These are phyloP conservation scores for Cottus gobio DNA, from an alignment of 2,113 vertebrate species.

Conservation along the genomic window DNA sequence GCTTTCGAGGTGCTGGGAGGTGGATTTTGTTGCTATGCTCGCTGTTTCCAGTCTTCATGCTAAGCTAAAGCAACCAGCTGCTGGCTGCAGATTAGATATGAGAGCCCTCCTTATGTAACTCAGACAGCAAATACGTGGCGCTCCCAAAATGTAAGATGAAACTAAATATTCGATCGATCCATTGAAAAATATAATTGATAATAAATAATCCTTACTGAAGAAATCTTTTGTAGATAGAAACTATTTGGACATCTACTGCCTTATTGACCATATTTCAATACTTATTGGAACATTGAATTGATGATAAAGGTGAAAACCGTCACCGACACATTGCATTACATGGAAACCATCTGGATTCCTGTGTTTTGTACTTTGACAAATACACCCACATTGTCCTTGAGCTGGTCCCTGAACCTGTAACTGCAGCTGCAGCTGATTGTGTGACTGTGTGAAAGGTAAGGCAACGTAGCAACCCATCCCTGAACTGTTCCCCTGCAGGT, in stretches of 20 bases:
- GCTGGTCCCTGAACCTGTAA: constrained; percentile 28
- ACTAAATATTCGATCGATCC: neutral
- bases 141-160: neutral
- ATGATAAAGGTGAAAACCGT: constrained; percentile 1
- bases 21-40: neutral
- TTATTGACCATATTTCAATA: neutral
- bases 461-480: neutral
- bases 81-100: neutral
- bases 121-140: neutral
- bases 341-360: neutral
- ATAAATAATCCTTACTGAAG: neutral
- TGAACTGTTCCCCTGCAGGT: neutral
- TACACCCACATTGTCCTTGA: neutral
- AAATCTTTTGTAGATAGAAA: neutral
- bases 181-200: neutral
- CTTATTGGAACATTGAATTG: neutral
- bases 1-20: neutral
- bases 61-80: neutral
- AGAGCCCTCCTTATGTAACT: neutral
- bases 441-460: constrained; percentile 62
- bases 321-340: neutral
- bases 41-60: neutral
- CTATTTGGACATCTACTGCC: neutral
- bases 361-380: neutral
- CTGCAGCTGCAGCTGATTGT: constrained; percentile 33